Base-by-base conservation (phyloP, 2,888 invertebrate genomes). In the Sminthurides aquaticus region DNA sequence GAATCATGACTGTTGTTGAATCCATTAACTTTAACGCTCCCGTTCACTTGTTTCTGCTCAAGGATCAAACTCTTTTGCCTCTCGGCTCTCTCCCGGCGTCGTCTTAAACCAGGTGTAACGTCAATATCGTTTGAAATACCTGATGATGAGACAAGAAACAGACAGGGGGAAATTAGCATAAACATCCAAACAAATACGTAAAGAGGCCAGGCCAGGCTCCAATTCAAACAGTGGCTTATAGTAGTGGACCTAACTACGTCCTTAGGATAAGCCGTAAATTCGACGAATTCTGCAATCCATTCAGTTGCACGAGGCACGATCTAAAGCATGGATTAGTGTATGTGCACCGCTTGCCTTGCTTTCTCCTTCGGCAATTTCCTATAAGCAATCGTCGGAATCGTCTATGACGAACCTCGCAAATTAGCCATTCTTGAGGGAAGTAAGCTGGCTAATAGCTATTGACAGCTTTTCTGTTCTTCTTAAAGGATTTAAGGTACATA, bases 21-120 rank as follows among this genome's bases (percentile, higher is more conserved):
- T 52, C 60, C 66, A 58, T 56, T 65, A 62, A 65, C 28, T 5
- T 67, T 68, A 61, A 63, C 34, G 2, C 66, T 67, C 26, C 71
- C 72, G 55, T 71, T 75, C 15, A 72, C 69, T 54, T 70, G 71
- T 67, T 75, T 74, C 77, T 89, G 91, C 75, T 91, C 90, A 76
- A 86, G 85, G 75, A 90, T 87, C 76, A 91, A 90, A 76, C 88
- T 89, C 63, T 89, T 86, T 77, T 92, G 91, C 68, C 92, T 83
- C 74, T 91, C 90, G 56, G 87, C 90, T 70, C 92, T 84, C 71
- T 91, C 91, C 68, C 91, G 83, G 67, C 92, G 83, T 75, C 90
- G 84, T 75, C 88, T 83, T 69, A 92, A 81, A 61, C 89, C 90
- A 55, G 91, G 88, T 28, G 87, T 91, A 28, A 91, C 64, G 24